Evolutionary conservation across 1,140 invertebrate species (phyloP).

Genomic region (Liolophura sinensis): DNA sequence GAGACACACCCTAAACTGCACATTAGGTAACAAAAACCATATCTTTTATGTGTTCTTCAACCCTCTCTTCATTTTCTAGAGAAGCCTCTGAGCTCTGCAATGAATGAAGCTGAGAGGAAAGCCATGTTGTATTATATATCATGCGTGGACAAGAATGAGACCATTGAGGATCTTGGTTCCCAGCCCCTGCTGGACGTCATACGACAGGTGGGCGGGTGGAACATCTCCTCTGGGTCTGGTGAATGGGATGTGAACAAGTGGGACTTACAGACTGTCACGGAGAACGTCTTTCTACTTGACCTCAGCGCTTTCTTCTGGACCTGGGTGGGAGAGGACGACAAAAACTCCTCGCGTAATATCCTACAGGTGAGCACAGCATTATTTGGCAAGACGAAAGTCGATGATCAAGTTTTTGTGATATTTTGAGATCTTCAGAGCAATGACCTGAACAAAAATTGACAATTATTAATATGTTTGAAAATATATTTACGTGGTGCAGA

Average conservation of each 20-base stretch:
- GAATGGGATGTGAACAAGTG: conserved; percentile 66
- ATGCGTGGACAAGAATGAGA: conserved; percentile 91
- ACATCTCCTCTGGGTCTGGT: conserved; percentile 61
- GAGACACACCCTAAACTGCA: too few species aligned
- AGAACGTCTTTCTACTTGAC: conserved; percentile 83
- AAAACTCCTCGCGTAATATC: conserved; percentile 85
- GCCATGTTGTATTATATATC: conserved; percentile 89
- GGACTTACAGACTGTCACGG: conserved; percentile 76
- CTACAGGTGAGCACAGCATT: conserved; percentile 71
- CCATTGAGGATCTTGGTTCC: conserved; percentile 79
- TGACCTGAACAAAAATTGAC: too few species aligned
- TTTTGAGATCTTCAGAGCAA: conserved; percentile 13
- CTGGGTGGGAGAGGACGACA: conserved; percentile 90
- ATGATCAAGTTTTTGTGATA: background rate
- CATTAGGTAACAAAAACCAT: too few species aligned
- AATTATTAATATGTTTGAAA: too few species aligned
- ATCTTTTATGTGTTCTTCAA: too few species aligned
- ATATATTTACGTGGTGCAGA: too few species aligned
- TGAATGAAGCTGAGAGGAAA: conserved; percentile 81
- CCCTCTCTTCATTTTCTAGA: conserved; percentile 25
- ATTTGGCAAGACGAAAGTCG: background rate
- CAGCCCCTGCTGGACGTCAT: conserved; percentile 80
- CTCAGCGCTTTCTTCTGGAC: conserved; percentile 74
- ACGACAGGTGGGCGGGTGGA: conserved; percentile 72
- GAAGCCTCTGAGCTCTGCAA: conserved; percentile 19